A percentile compares a stretch with the other conserved stretches of the same genome.
phyloP scores from a whole-genome alignment of 2,888 invertebrate genomes.

The Drosophila neonasuta region DNA sequence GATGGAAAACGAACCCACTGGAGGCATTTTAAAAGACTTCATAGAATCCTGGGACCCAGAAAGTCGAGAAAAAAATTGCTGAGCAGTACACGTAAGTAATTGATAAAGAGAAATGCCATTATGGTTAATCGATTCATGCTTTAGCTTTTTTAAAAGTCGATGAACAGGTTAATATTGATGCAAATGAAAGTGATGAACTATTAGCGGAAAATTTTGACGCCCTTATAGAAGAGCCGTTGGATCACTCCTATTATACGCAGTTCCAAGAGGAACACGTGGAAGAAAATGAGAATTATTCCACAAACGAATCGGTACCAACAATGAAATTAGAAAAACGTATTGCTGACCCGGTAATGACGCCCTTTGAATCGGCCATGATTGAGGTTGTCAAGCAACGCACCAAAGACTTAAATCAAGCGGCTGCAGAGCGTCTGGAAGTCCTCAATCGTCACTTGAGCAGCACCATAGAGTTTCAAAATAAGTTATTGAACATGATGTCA shows the following conservation, averaged over 20 bases:
- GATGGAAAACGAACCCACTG: not conserved
- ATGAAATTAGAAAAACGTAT: not conserved
- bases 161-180: not conserved
- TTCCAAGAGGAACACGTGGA: not conserved
- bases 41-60: not conserved
- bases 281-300: not conserved
- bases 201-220: not conserved
- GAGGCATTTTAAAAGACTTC: constrained; percentile 1
- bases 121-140: not conserved
- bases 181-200: not conserved
- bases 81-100: no score
- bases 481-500: not conserved
- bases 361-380: constrained; percentile 6
- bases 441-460: not conserved
- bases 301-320: not conserved
- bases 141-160: not conserved
- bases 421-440: not conserved
- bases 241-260: not conserved
- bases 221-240: not conserved
- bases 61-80: no score
- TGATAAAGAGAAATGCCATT: no score
- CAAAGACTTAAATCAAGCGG: not conserved
- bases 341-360: not conserved
- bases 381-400: not conserved
- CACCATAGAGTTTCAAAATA: not conserved